phyloP scores from a whole-genome alignment of 2,113 vertebrate genomes.

The Pituophis catenifer region DNA sequence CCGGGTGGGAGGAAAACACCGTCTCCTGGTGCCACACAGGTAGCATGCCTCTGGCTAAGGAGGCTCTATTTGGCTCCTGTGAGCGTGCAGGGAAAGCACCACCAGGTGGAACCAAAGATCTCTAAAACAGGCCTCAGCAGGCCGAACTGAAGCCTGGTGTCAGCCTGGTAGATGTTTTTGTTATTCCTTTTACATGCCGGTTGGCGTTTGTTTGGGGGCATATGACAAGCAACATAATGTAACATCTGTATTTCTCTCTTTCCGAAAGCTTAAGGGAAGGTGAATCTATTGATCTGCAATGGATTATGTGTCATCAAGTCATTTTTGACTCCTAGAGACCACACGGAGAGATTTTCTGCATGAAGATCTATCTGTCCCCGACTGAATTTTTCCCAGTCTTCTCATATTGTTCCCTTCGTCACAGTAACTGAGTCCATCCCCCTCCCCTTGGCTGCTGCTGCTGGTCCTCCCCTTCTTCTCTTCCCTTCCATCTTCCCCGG shows the following conservation, averaged over 20 bases:
- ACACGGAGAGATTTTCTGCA: neutral
- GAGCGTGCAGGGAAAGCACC: neutral
- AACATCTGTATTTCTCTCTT: neutral
- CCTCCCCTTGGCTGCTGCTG: neutral
- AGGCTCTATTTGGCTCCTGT: neutral
- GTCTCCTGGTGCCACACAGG: neutral
- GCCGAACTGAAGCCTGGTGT: neutral
- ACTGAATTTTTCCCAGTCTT: neutral
- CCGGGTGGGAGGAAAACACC: neutral
- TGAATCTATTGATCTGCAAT: neutral
- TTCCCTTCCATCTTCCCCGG: neutral
- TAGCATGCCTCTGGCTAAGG: neutral
- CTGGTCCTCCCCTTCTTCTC: neutral
- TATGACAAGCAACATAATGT: neutral
- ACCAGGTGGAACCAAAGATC: neutral
- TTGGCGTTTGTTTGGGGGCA: neutral
- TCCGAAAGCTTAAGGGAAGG: neutral
- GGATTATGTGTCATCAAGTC: neutral
- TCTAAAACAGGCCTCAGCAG: too few species aligned
- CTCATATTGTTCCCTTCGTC: neutral
- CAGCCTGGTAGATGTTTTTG: neutral
- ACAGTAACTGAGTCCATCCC: neutral
- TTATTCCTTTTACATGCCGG: neutral
- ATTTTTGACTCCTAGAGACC: neutral
- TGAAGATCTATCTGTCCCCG: neutral